Evolutionary conservation across 2,888 invertebrate species (phyloP), one percentile per base, ranked within the genome.

Genomic region (Erebia palarica): DNA sequence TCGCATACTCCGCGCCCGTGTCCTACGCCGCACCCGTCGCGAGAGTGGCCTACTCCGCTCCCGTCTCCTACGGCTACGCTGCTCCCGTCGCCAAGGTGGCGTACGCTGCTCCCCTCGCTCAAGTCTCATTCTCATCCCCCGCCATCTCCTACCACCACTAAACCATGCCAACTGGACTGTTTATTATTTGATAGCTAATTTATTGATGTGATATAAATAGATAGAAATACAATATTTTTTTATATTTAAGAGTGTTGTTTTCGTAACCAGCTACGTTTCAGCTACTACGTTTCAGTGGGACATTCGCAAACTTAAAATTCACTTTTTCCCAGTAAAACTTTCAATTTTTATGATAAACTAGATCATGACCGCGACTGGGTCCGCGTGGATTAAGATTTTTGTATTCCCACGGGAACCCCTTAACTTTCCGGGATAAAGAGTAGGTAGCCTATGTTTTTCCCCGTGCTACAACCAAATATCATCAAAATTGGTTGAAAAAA

Each of bases 81-180:
- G 79, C 84, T 14, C 80, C 81, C 18, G 75, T 80, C 13, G 80
- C 81, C 69, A 79, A 80, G 59, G 27, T 83, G 3, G 78, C 82
- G 65, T 84, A 82, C 75, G 73, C 81, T 69, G 80, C 83, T 53
- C 81, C 86, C 27, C 71, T 75, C 10, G 68, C 84, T 18, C 88
- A 89, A 65, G 88, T 91, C 53, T 78, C 85, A 73, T 91, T 82
- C 84, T 84, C 90, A 5, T 90, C 90, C 49, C 90, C 91, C 61
- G 82, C 81, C 70, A 81, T 90, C 78, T 89, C 89, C 73, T 91
- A 90, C 86, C 87, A 89, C 78, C 89, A 90, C 84, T 90, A 89
- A 77, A 77, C 71, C 72, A 66, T 71, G 55, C 0, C 66, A 14
- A 70, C 61, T 21, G 65, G 69, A 73, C 77, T 71, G 71, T 70